Conservation (phyloP, 2,797 vertebrate genomes). For the Sebastolobus alascanus region DNA sequence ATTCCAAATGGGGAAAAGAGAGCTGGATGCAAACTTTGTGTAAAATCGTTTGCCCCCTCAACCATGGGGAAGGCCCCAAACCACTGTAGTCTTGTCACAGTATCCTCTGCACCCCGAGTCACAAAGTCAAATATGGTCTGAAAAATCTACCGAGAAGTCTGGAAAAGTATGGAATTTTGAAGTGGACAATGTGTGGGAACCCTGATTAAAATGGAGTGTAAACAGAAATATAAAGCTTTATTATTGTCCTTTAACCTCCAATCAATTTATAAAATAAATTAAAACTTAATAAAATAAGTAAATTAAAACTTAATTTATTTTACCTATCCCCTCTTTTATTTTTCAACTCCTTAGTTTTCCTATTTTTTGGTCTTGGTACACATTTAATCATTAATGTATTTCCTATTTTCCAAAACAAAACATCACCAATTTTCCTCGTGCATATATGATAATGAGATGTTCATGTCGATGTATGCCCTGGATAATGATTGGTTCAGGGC, state of each 20-base stretch:
- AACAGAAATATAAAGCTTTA: not conserved
- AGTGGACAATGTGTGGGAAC: too few species aligned
- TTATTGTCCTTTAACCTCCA: not conserved
- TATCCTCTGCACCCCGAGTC: too few species aligned
- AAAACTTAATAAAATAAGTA: not conserved
- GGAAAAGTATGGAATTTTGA: too few species aligned
- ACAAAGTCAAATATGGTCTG: too few species aligned
- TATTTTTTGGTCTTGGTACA: not conserved
- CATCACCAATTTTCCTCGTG: not conserved
- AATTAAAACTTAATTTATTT: not conserved
- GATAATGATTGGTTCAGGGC: too few species aligned
- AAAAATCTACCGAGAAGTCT: too few species aligned
- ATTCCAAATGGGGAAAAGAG: too few species aligned
- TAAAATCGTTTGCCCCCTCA: not conserved
- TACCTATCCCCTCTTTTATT: not conserved
- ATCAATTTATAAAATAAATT: not conserved
- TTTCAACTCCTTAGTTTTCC: not conserved
- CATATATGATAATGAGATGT: not conserved
- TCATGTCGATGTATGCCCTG: not conserved
- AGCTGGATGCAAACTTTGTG: not conserved
- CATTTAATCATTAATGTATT: not conserved
- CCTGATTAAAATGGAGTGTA: too few species aligned
- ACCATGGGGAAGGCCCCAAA: too few species aligned
- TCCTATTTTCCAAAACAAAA: not conserved
- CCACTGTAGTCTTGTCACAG: too few species aligned